phyloP scores from a whole-genome alignment of 2,113 vertebrate genomes.

The Erpornis zantholeuca region DNA sequence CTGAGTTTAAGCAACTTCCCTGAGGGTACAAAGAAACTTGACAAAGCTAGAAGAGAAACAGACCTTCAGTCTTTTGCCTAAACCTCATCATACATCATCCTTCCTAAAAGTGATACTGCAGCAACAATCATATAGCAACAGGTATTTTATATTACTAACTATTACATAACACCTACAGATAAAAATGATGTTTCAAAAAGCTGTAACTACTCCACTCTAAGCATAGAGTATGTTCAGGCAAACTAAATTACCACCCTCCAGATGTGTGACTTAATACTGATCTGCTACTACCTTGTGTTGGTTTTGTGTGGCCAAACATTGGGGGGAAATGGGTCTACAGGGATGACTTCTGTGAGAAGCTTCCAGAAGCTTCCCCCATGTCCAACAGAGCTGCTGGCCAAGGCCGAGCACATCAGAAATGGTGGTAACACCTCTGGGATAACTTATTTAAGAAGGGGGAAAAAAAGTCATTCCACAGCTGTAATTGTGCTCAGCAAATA shows the following conservation, averaged over 20 bases:
- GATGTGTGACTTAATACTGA: neutral
- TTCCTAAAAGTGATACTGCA: neutral
- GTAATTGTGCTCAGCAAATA: neutral
- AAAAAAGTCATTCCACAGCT: neutral
- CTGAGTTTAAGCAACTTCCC: neutral
- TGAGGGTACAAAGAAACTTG: neutral
- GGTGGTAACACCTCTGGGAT: neutral
- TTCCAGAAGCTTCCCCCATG: neutral
- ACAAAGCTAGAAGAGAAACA: neutral
- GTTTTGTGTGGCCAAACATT: neutral
- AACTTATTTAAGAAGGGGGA: neutral
- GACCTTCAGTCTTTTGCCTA: neutral
- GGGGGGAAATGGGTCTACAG: accelerated
- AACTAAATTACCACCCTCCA: neutral
- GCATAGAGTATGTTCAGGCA: neutral
- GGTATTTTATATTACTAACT: neutral
- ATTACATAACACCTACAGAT: neutral
- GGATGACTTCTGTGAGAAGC: neutral
- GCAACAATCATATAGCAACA: neutral
- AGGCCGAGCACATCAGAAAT: neutral
- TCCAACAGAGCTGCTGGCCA: neutral
- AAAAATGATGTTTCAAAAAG: neutral
- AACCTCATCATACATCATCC: neutral
- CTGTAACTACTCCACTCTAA: neutral
- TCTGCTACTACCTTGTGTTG: neutral